Evolutionary conservation across 35 echinoderm and acorn worm species (phyloP).

Genomic region (Ptychodera flava): DNA sequence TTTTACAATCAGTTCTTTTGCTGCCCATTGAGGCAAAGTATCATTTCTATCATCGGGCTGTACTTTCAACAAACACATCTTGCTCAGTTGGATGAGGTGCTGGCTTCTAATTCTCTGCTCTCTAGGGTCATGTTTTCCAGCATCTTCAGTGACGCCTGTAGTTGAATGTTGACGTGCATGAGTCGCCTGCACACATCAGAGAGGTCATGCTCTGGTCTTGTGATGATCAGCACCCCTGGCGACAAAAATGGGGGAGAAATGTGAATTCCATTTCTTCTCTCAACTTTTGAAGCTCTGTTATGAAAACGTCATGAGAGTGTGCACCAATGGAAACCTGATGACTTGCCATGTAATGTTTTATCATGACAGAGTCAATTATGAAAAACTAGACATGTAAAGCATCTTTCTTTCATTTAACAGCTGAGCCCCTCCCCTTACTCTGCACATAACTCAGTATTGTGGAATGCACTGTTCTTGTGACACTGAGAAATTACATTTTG

Average conservation of each 20-base stretch:
- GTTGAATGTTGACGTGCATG: slow-evolving; percentile 77
- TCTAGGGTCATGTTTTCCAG: slow-evolving; percentile 54
- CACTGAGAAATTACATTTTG: too few species aligned
- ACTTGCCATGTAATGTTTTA: background rate
- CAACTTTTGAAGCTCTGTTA: background rate
- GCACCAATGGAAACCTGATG: background rate
- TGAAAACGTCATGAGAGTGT: background rate
- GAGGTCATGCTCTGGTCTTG: slow-evolving; percentile 52
- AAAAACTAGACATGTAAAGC: background rate
- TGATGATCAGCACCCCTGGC: slow-evolving; percentile 79
- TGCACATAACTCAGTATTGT: too few species aligned
- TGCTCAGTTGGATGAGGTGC: background rate
- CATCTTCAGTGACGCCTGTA: slow-evolving; percentile 56
- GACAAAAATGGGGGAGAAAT: slow-evolving; percentile 5
- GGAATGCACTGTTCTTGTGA: too few species aligned
- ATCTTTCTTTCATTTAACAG: too few species aligned
- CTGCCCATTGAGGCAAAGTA: too few species aligned
- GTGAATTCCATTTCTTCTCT: too few species aligned
- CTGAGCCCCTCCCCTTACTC: too few species aligned
- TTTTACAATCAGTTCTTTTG: too few species aligned
- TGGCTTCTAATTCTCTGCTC: slow-evolving; percentile 37
- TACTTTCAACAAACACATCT: too few species aligned
- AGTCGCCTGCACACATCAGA: slow-evolving; percentile 49
- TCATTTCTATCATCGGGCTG: too few species aligned
- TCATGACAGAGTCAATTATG: background rate